A percentile compares a stretch with the other conserved stretches of the same genome.
phyloP scores from a whole-genome alignment of 2,113 vertebrate genomes.

The Colius striatus region DNA sequence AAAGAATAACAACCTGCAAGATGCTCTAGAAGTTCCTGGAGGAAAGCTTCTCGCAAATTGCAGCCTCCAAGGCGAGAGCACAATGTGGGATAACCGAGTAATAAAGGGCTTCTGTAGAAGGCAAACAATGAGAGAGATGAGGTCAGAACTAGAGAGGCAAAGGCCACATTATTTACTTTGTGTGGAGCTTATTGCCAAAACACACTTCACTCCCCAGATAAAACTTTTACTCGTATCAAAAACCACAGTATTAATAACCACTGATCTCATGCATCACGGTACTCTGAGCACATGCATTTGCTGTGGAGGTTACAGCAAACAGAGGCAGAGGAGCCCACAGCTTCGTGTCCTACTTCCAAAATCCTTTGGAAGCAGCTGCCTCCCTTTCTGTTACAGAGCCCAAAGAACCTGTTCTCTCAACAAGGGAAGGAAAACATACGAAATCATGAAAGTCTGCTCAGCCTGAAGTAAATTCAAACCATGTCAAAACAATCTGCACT shows the following conservation, averaged over 20 bases:
- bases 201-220: constrained; percentile 17
- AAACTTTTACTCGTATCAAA: neutral
- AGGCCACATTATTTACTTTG: neutral
- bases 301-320: neutral
- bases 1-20: neutral
- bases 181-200: neutral
- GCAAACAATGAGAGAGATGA: constrained; percentile 8
- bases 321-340: neutral
- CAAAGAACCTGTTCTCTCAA: neutral
- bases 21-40: neutral
- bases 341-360: neutral
- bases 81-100: neutral
- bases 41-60: neutral
- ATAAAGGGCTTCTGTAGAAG: neutral
- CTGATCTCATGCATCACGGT: neutral
- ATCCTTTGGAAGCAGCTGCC: neutral
- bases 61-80: no score
- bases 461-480: neutral
- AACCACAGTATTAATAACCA: neutral
- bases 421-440: neutral
- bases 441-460: neutral
- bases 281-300: neutral
- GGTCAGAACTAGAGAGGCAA: neutral
- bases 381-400: neutral
- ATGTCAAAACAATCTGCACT: neutral